Evolutionary conservation across 1,140 invertebrate genomes (phyloP).

Genomic region (Neodiprion pinetum): DNA sequence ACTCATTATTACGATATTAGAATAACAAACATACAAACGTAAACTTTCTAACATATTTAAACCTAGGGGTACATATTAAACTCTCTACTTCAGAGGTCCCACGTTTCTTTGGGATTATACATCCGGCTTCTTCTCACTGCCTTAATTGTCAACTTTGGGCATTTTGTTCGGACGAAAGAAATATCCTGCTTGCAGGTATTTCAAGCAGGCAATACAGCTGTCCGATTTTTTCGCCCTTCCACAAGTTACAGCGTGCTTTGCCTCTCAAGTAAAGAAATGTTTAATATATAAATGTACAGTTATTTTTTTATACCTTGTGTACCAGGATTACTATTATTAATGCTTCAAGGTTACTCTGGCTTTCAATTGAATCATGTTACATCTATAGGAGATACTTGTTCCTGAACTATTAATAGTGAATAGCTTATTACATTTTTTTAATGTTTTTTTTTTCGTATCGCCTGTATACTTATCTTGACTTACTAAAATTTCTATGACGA

Average conservation of each 20-base stretch:
- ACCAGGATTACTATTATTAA: slow-evolving; percentile 5
- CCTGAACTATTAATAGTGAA: slow-evolving; percentile 37
- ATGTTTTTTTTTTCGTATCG: not conserved
- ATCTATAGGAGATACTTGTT: slow-evolving; percentile 35
- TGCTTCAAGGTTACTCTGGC: not conserved
- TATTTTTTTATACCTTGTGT: slow-evolving; percentile 10
- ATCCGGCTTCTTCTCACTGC: no score
- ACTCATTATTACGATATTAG: slow-evolving; percentile 2
- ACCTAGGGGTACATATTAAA: slow-evolving; percentile 1
- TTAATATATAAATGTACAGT: slow-evolving; percentile 12
- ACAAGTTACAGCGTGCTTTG: not conserved
- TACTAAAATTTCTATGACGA: not conserved
- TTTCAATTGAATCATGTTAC: slow-evolving; percentile 17
- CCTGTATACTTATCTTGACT: no score
- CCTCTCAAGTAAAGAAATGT: slow-evolving; percentile 3
- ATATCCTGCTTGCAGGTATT: no score
- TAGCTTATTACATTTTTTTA: slow-evolving; percentile 5
- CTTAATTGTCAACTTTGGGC: no score
- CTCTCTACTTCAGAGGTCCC: not conserved
- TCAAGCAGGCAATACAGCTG: no score
- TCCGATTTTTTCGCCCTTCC: no score
- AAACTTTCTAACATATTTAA: slow-evolving; percentile 6
- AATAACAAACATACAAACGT: not conserved
- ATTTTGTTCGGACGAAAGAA: no score
- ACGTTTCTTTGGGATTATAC: not conserved